Conservation (phyloP, 2,888 invertebrate species). For the Lagria hirta region DNA sequence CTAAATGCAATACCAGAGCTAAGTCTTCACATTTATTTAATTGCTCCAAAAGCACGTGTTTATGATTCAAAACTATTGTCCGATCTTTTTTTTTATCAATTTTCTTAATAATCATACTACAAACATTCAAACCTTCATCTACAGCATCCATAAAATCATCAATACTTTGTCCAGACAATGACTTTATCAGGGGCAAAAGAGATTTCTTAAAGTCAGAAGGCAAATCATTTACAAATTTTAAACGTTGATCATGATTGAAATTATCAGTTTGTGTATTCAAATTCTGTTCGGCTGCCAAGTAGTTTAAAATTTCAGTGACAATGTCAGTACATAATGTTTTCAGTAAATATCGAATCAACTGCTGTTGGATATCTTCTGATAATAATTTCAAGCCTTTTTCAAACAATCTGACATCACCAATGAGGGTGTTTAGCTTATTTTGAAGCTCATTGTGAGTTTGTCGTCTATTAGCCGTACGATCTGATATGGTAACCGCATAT, state of each 20-base stretch:
- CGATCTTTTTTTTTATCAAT: constrained; percentile 88
- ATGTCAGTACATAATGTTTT: constrained; percentile 84
- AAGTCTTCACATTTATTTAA: constrained; percentile 73
- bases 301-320: constrained; percentile 74
- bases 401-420: constrained; percentile 75
- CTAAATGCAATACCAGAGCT: constrained; percentile 76
- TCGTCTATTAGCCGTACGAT: constrained; percentile 67
- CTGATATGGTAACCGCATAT: constrained; percentile 73
- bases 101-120: constrained; percentile 82
- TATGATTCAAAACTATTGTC: constrained; percentile 73
- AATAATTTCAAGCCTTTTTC: constrained; percentile 75
- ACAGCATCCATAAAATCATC: constrained; percentile 79
- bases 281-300: constrained; percentile 75
- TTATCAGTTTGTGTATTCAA: constrained; percentile 63
- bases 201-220: constrained; percentile 69
- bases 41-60: constrained; percentile 79
- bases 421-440: constrained; percentile 76
- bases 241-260: constrained; percentile 65
- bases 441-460: constrained; percentile 80
- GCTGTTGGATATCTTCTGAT: constrained; percentile 64
- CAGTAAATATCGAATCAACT: constrained; percentile 78
- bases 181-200: constrained; percentile 67
- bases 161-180: constrained; percentile 67
- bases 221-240: constrained; percentile 69
- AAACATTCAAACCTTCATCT: constrained; percentile 69